Percentiles rank a stretch among this genome's conserved stretches.
Conservation (phyloP, 2,888 invertebrate genomes). For the Ichneumon xanthorius region DNA sequence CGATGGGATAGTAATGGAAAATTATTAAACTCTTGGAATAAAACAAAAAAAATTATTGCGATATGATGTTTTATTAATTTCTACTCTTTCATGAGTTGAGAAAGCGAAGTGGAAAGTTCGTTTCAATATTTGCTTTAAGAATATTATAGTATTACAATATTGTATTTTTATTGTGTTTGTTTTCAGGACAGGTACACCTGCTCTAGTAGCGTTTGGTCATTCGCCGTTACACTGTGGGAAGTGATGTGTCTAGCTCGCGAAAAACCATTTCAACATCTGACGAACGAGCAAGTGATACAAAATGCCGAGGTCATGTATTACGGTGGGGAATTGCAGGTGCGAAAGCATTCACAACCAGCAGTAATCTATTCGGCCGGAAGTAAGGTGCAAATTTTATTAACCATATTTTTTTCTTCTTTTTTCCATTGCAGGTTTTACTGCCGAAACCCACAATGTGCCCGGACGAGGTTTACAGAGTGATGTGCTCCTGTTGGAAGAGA, state of each 20-base stretch:
- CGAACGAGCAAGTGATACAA: conserved; percentile 88
- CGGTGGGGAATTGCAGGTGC: conserved; percentile 87
- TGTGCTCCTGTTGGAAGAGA: conserved; percentile 90
- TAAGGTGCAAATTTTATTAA: not conserved
- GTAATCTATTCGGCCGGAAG: not conserved
- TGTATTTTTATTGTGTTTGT: conserved; percentile 41
- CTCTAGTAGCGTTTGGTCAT: conserved; percentile 88
- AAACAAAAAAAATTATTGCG: not conserved
- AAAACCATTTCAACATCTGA: conserved; percentile 87
- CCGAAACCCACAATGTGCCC: conserved; percentile 92
- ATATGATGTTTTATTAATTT: not conserved
- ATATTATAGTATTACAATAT: not conserved
- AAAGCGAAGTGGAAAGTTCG: not conserved
- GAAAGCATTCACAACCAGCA: not conserved
- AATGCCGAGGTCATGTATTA: conserved; percentile 89
- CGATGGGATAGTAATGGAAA: not conserved
- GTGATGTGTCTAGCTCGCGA: conserved; percentile 87
- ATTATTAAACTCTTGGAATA: not conserved
- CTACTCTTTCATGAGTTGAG: not conserved
- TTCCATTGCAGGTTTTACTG: conserved; percentile 86
- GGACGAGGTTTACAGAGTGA: conserved; percentile 90
- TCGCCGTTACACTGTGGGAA: conserved; percentile 89
- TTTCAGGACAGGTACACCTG: conserved; percentile 88
- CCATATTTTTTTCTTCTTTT: conserved; percentile 24
- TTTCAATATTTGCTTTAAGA: not conserved